Conservation (phyloP, 2,888 invertebrate genomes). For the Oxystoma pomonae region DNA sequence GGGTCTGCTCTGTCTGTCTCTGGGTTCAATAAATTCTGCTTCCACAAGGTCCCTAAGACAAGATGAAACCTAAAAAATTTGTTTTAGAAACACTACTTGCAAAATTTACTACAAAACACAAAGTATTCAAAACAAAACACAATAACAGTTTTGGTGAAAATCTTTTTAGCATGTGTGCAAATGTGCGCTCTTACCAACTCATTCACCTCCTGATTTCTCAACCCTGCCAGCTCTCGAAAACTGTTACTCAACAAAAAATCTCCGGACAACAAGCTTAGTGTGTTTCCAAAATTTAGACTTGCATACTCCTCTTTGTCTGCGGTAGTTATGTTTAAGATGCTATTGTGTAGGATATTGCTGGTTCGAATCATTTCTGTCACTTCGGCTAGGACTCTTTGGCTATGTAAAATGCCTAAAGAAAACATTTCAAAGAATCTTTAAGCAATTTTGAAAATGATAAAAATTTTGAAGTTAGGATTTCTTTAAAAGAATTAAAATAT, state of each 20-base stretch:
- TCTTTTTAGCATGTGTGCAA: no score
- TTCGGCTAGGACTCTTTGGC: constrained; percentile 85
- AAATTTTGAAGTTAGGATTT: no score
- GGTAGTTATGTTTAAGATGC: constrained; percentile 74
- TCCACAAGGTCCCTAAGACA: constrained; percentile 84
- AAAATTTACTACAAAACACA: no score
- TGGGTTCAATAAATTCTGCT: constrained; percentile 79
- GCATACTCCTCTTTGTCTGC: constrained; percentile 48
- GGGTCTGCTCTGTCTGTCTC: constrained; percentile 79
- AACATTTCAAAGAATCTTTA: no score
- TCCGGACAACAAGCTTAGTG: constrained; percentile 66
- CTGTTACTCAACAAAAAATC: constrained; percentile 90
- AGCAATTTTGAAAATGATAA: no score
- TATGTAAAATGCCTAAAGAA: constrained; percentile 61
- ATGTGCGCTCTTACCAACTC: no score
- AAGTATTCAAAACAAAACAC: no score
- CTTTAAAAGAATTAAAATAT: constrained; percentile 38
- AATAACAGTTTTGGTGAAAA: no score
- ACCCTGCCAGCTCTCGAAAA: constrained; percentile 76
- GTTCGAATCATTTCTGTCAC: constrained; percentile 94
- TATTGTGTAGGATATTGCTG: constrained; percentile 76
- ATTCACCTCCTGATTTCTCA: background rate
- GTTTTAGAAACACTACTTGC: no score
- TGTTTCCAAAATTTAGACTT: constrained; percentile 91
- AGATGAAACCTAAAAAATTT: constrained; percentile 82